phyloP scores from a whole-genome alignment of 1,140 invertebrate species.

The Hormaphis cornu region DNA sequence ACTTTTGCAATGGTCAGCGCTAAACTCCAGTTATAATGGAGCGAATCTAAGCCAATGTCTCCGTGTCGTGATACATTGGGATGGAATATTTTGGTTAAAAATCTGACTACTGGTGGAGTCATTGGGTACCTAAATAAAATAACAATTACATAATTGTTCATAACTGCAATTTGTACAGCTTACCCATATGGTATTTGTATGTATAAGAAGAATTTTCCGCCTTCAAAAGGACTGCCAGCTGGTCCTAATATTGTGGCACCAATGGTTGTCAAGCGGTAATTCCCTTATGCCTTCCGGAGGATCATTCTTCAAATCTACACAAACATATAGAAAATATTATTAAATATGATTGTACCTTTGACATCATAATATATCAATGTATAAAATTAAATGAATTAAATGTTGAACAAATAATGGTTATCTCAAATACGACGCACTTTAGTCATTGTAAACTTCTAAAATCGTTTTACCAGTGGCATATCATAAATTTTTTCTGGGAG shows the following conservation, averaged over 20 bases:
- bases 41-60: conserved; percentile 91
- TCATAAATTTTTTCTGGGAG: no score
- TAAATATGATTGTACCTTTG: no score
- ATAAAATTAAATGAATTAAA: no score
- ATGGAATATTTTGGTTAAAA: conserved; percentile 85
- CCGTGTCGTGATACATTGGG: conserved; percentile 91
- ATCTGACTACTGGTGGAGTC: conserved; percentile 77
- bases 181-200: conserved; percentile 72
- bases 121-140: conserved; percentile 69
- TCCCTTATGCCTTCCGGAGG: conserved; percentile 85
- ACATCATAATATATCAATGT: no score
- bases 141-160: neutral
- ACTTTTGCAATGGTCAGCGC: conserved; percentile 86
- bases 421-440: no score
- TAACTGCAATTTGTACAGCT: conserved; percentile 22
- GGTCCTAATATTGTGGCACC: conserved; percentile 80
- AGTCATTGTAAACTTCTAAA: no score
- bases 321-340: no score
- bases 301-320: conserved; percentile 58
- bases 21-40: conserved; percentile 91
- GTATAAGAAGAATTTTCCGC: conserved; percentile 88
- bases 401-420: no score
- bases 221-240: conserved; percentile 81
- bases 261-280: conserved; percentile 67
- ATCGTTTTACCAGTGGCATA: no score